Conservation (phyloP, 2,113 vertebrate species). For the Dicentrarchus labrax region DNA sequence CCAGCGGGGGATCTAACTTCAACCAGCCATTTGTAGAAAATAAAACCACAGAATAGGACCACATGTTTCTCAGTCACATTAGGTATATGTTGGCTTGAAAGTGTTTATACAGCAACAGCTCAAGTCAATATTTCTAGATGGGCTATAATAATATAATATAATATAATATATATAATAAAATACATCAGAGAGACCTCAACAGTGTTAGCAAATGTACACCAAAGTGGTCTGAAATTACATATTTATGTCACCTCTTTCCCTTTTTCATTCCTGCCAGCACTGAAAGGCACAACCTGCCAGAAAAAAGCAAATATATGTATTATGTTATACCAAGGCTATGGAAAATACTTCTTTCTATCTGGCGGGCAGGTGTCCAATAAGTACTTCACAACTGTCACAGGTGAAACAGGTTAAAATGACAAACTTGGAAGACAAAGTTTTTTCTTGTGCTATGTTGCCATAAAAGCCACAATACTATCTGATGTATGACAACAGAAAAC, state of each 20-base stretch:
- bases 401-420: slow-evolving; percentile 2
- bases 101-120: slow-evolving; percentile 50
- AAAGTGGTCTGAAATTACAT: background rate
- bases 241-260: slow-evolving; percentile 10
- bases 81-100: slow-evolving; percentile 49
- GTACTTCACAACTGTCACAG: background rate
- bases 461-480: background rate
- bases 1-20: slow-evolving; percentile 57
- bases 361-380: background rate
- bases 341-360: background rate
- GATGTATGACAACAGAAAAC: background rate
- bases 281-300: background rate
- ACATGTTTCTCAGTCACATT: slow-evolving; percentile 67
- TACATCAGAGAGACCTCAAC: slow-evolving; percentile 33
- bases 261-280: background rate
- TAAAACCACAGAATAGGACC: slow-evolving; percentile 64
- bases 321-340: background rate
- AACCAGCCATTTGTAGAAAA: slow-evolving; percentile 65
- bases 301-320: background rate
- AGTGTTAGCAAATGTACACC: background rate
- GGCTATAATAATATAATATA: slow-evolving; percentile 15
- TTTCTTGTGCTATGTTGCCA: background rate
- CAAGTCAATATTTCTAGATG: slow-evolving; percentile 45
- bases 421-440: background rate
- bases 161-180: slow-evolving; percentile 20